phyloP scores from a whole-genome alignment of 2,888 invertebrate genomes.

The Ypsolopha sequella region DNA sequence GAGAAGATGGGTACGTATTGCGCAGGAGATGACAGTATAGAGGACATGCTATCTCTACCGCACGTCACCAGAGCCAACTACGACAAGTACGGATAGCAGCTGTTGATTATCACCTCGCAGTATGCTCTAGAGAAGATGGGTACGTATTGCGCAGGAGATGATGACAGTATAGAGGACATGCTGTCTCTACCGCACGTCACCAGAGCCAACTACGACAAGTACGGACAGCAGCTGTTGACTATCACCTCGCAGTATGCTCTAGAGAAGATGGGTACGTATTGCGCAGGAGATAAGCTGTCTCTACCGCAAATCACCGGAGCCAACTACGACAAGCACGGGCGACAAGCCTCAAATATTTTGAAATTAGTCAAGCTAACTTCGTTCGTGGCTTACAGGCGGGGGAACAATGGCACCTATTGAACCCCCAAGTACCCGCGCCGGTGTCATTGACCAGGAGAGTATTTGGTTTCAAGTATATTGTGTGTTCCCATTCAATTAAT shows the following conservation, averaged over 20 bases:
- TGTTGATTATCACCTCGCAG: conserved; percentile 81
- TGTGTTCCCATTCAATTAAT: too few relatives aligned
- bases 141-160: too few relatives aligned
- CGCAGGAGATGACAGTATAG: conserved; percentile 74
- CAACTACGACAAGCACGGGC: conserved; percentile 88
- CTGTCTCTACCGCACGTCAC: conserved; percentile 88
- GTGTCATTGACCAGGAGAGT: too few relatives aligned
- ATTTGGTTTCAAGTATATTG: too few relatives aligned
- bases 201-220: conserved; percentile 88
- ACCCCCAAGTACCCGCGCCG: too few relatives aligned
- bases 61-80: conserved; percentile 91
- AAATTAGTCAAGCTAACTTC: too few relatives aligned
- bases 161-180: conserved; percentile 81
- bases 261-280: conserved; percentile 64
- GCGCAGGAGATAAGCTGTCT: conserved; percentile 63
- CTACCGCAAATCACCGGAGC: conserved; percentile 91
- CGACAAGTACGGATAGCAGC: conserved; percentile 83
- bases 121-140: conserved; percentile 77
- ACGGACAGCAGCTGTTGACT: conserved; percentile 80
- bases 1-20: conserved; percentile 75
- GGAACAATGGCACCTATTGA: too few relatives aligned
- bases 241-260: conserved; percentile 81
- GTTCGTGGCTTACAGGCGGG: too few relatives aligned
- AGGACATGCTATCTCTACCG: conserved; percentile 85
- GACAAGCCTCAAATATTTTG: too few relatives aligned